Evolutionary conservation across 2,797 vertebrate species (phyloP).

Genomic region (Cynodonichthys magdalenae): DNA sequence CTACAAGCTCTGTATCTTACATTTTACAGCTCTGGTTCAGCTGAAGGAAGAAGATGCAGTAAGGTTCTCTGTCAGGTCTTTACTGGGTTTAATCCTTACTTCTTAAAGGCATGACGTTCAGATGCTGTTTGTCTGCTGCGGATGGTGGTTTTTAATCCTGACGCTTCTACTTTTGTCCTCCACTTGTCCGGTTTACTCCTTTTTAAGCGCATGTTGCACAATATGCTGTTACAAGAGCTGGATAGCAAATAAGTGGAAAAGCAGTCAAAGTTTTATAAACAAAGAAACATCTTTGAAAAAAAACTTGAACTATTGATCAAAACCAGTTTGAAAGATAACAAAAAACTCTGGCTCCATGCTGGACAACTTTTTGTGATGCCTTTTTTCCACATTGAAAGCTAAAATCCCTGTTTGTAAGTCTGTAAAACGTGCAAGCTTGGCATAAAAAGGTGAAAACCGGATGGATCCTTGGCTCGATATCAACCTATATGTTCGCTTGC

Average conservation of each 20-base stretch:
- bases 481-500: slow-evolving; percentile 29
- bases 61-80: no score
- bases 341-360: no score
- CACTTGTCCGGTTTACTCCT: background rate
- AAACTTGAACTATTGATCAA: background rate
- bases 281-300: background rate
- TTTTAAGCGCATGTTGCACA: background rate
- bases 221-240: background rate
- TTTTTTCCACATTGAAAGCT: slow-evolving; percentile 29
- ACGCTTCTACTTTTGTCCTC: background rate
- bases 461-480: slow-evolving; percentile 14
- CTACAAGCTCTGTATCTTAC: no score
- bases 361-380: slow-evolving; percentile 1
- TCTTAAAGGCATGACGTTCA: no score
- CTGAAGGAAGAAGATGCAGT: no score
- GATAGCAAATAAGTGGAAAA: background rate
- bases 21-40: no score
- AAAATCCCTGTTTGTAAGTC: slow-evolving; percentile 23
- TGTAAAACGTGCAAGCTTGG: slow-evolving; percentile 15
- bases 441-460: background rate
- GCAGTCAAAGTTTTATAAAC: background rate
- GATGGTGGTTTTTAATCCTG: background rate
- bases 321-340: background rate
- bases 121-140: no score
- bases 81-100: no score